Evolutionary conservation across 1,140 invertebrate species (phyloP), one percentile per base, ranked within the genome.

Genomic region (Protaetia brevitarsis): DNA sequence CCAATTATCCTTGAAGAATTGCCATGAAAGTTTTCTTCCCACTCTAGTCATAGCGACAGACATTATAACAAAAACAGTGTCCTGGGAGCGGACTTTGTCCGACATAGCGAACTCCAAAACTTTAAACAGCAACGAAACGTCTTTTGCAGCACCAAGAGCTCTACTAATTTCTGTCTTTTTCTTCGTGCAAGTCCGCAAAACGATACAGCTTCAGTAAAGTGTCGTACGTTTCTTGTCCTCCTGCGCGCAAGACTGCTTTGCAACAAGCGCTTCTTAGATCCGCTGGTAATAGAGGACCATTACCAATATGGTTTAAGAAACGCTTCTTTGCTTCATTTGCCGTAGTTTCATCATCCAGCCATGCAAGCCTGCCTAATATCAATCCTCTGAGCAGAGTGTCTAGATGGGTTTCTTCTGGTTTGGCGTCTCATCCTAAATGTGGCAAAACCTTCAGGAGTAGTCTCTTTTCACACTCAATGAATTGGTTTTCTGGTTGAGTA

Each of bases 81-180:
- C 95, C 79, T 98, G 95, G 6, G 90, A 86, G 27, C 94, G 83
- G 0, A 98, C 95, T 78, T 97, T 92, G 70, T 93, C 89, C 87
- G 92, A 93, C 78, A 97, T 86, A 2, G 94, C 87, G 79, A 97
- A 97, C 29, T 96, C 84, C 0, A 98, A 80, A n/a, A 95, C 91
- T 73, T 88, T 86, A 4, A 84, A 81, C 36, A 97, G 81, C 21
- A 95, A 78, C 23, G 81, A 81, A 2, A 85, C 80, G 75, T 95
- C 87, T 45, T 84, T 85, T 16, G 91, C 86, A 31, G 88, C 86
- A 23, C 94, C 94, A 16, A 98, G 82, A 0, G 92, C 86, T 37
- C 90, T 81, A 21, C 91, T 86, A 69, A 97, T 92, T n/a, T 72
- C 95, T 85, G 73, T 95, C 89, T 77, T 96, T 96, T 76, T 98